phyloP scores from a whole-genome alignment of 1,140 invertebrate genomes.

The Lineus longissimus region DNA sequence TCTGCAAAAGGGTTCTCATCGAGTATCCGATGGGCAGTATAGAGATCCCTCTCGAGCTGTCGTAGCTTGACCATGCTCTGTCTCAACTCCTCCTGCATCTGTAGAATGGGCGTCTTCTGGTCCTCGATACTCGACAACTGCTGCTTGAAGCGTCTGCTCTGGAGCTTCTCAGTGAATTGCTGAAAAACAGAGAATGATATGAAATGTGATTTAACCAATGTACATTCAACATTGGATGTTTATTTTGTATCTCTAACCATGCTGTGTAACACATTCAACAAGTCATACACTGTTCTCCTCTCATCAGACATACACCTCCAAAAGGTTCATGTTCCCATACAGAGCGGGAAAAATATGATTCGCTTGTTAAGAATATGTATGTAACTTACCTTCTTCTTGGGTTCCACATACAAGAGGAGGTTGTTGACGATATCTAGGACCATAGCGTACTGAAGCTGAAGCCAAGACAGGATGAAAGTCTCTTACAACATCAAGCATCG shows the following conservation, averaged over 20 bases:
- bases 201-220: no score
- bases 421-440: slow-evolving; percentile 97
- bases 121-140: slow-evolving; percentile 86
- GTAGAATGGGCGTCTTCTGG: slow-evolving; percentile 85
- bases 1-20: slow-evolving; percentile 63
- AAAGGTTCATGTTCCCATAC: not conserved
- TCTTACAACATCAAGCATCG: not conserved
- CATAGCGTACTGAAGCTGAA: slow-evolving; percentile 78
- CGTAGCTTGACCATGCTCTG: slow-evolving; percentile 61
- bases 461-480: slow-evolving; percentile 16
- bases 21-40: slow-evolving; percentile 77
- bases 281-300: not conserved
- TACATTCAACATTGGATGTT: not conserved
- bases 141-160: slow-evolving; percentile 87
- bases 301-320: no score
- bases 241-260: not conserved
- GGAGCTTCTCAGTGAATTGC: slow-evolving; percentile 74
- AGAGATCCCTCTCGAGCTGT: slow-evolving; percentile 84
- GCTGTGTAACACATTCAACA: not conserved
- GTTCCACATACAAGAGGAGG: slow-evolving; percentile 91
- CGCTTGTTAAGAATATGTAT: not conserved
- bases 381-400: slow-evolving; percentile 75
- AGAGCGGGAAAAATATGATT: no score
- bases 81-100: slow-evolving; percentile 81
- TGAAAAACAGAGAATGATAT: slow-evolving; percentile 9